Conservation (phyloP, 2,797 vertebrate species). For the Sternotherus odoratus region DNA sequence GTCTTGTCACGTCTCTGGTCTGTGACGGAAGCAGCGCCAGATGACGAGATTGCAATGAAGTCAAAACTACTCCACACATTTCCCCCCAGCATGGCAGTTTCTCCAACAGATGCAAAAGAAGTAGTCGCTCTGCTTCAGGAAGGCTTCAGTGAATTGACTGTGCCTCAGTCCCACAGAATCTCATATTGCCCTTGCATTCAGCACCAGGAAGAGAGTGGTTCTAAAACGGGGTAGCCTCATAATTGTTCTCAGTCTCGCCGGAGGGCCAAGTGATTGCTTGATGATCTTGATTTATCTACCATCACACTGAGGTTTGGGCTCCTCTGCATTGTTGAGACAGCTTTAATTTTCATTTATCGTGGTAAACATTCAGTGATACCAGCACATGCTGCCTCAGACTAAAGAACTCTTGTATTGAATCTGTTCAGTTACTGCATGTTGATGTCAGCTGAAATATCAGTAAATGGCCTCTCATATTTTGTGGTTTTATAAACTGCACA, state of each 20-base stretch:
- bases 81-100: background rate
- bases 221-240: background rate
- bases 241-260: background rate
- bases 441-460: slow-evolving; percentile 50
- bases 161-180: background rate
- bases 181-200: background rate
- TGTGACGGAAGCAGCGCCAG: background rate
- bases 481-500: slow-evolving; percentile 56
- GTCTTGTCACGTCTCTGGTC: background rate
- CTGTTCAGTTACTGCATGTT: slow-evolving; percentile 18
- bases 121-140: background rate
- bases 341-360: background rate
- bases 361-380: accelerated
- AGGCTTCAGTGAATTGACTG: accelerated
- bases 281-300: background rate
- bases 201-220: background rate
- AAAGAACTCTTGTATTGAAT: background rate
- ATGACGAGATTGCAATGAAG: background rate
- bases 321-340: accelerated
- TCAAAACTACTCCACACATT: background rate
- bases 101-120: background rate
- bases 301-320: background rate
- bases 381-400: background rate
- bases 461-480: slow-evolving; percentile 39
- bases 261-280: background rate